phyloP scores from a whole-genome alignment of 2,797 vertebrate genomes.

The Amblyraja radiata region DNA sequence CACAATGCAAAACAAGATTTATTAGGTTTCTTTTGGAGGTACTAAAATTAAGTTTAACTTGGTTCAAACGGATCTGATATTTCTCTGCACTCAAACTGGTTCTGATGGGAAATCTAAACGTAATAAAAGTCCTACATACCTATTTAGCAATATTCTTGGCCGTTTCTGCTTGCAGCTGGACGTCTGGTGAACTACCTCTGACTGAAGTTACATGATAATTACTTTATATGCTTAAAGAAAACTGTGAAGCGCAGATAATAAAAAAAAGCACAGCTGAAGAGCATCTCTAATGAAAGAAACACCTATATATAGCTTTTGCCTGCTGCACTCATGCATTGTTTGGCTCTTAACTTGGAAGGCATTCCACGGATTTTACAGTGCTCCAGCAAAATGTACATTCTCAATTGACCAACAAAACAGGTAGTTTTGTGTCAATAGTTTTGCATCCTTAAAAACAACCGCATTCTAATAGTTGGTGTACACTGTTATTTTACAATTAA shows the following conservation, averaged over 20 bases:
- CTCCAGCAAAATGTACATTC: not conserved
- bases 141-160: constrained; percentile 25
- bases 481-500: not conserved
- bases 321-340: constrained; percentile 35
- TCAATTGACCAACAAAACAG: constrained; percentile 16
- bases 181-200: constrained; percentile 4
- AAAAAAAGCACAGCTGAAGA: constrained; percentile 35
- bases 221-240: constrained; percentile 35
- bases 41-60: constrained; percentile 16
- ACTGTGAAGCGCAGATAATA: constrained; percentile 35
- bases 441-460: not conserved
- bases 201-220: constrained; percentile 36
- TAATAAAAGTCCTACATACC: constrained; percentile 26
- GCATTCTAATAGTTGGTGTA: not conserved
- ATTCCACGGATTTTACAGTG: constrained; percentile 30
- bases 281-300: constrained; percentile 34
- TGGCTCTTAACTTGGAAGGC: constrained; percentile 31
- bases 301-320: constrained; percentile 36
- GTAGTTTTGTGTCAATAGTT: not conserved
- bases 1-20: not conserved
- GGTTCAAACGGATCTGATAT: not conserved
- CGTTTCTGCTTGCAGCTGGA: constrained; percentile 16
- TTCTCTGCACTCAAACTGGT: not conserved
- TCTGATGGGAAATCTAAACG: not conserved
- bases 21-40: not conserved